Evolutionary conservation across 2,888 invertebrate genomes (phyloP).

Genomic region (Andrena dorsata): DNA sequence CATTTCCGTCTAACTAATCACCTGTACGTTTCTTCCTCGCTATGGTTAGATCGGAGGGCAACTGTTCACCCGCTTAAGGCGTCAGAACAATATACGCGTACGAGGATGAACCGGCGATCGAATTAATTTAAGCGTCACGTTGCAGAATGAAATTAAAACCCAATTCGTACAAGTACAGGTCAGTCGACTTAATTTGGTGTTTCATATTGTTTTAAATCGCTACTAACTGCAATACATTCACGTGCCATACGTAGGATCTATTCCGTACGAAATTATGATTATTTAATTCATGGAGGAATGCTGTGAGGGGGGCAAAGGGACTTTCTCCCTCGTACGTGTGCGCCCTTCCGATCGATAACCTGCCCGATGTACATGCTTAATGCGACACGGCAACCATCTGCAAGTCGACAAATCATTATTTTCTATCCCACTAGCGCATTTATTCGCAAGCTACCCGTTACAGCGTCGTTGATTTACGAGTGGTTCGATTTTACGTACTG

Average conservation of each 20-base stretch:
- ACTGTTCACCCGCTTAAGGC: slow-evolving; percentile 3
- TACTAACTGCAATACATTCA: slow-evolving; percentile 6
- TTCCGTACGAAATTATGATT: slow-evolving; percentile 3
- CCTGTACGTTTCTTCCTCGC: slow-evolving; percentile 49
- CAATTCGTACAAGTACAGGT: background rate
- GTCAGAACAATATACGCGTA: slow-evolving; percentile 16
- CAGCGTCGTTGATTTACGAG: slow-evolving; percentile 10
- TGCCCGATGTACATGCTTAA: slow-evolving; percentile 4
- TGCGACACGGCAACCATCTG: background rate
- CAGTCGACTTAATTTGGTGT: background rate
- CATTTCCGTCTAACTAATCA: slow-evolving; percentile 68
- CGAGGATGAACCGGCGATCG: slow-evolving; percentile 8
- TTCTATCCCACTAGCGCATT: slow-evolving; percentile 35
- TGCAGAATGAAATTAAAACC: background rate
- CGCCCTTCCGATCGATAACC: slow-evolving; percentile 38
- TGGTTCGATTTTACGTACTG: slow-evolving; percentile 8
- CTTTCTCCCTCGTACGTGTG: slow-evolving; percentile 29
- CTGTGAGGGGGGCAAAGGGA: background rate
- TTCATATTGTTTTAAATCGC: slow-evolving; percentile 1
- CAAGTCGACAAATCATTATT: slow-evolving; percentile 13
- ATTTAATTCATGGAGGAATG: background rate
- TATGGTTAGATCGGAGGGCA: slow-evolving; percentile 16
- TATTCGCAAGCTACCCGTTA: slow-evolving; percentile 25
- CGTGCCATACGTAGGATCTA: slow-evolving; percentile 31
- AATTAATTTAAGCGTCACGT: background rate